Evolutionary conservation across 1,140 invertebrate species (phyloP).

Genomic region (Oncopeltus fasciatus): DNA sequence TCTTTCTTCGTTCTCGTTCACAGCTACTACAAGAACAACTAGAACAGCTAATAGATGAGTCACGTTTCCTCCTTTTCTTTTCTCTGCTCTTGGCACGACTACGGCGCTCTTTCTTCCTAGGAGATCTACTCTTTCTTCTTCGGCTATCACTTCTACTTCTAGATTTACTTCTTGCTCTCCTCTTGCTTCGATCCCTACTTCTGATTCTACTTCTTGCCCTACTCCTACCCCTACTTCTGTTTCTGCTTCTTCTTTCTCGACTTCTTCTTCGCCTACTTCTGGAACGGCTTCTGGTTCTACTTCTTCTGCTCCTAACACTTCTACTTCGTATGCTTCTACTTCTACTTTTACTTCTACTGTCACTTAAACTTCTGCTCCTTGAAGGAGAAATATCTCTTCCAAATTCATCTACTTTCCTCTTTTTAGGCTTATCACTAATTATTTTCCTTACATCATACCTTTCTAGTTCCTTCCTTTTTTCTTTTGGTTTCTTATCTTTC

Average conservation of each 20-base stretch:
- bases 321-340: constrained; percentile 18
- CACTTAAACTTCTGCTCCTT: constrained; percentile 28
- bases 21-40: constrained; percentile 20
- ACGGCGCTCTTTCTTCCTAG: constrained; percentile 1
- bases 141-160: constrained; percentile 21
- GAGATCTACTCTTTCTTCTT: neutral
- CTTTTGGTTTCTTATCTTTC: constrained; percentile 39
- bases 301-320: constrained; percentile 16
- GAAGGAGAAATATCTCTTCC: constrained; percentile 49
- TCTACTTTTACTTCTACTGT: constrained; percentile 20
- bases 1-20: constrained; percentile 13
- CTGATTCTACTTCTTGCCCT: constrained; percentile 27
- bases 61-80: constrained; percentile 7
- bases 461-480: constrained; percentile 62
- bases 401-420: constrained; percentile 57
- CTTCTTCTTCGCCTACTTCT: constrained; percentile 22
- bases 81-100: neutral
- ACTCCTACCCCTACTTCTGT: constrained; percentile 26
- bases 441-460: constrained; percentile 66
- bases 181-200: constrained; percentile 22
- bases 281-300: constrained; percentile 12
- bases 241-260: constrained; percentile 23
- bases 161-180: constrained; percentile 12
- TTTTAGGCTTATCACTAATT: constrained; percentile 49
- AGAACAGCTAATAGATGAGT: constrained; percentile 18